A percentile compares a stretch with the other conserved stretches of the same genome.
These are phyloP conservation scores for Spongilla lacustris DNA, from an alignment of 37 sponge, comb jelly and placozoan genomes.

Conservation along the genomic window DNA sequence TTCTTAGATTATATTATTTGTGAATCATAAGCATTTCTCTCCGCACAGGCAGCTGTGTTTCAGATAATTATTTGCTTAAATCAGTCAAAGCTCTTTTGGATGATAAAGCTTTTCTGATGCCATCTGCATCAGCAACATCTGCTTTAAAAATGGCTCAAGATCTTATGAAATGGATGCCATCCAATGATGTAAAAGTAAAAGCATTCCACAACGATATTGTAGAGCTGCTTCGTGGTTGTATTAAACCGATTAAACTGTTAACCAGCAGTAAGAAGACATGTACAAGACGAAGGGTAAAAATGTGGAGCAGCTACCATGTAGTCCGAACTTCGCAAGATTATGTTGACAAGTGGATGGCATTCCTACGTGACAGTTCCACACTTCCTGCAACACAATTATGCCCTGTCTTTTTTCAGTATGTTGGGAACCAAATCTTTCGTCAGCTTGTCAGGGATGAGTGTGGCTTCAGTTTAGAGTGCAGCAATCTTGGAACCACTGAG, in stretches of 20 bases:
- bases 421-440: neutral
- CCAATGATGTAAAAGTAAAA: conserved; percentile 2
- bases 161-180: conserved; percentile 11
- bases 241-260: neutral
- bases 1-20: too few species aligned
- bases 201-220: neutral
- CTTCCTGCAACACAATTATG: neutral
- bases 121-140: too few species aligned
- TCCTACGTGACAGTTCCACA: neutral
- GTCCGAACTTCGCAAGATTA: conserved; percentile 5
- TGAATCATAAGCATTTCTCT: too few species aligned
- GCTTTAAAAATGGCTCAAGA: too few species aligned
- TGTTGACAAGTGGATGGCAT: neutral
- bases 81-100: too few species aligned
- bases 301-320: conserved; percentile 11
- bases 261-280: neutral
- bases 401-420: neutral
- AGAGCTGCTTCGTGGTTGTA: neutral
- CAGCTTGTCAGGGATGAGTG: neutral
- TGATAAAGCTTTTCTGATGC: too few species aligned
- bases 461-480: neutral
- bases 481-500: neutral
- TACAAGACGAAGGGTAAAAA: conserved; percentile 2
- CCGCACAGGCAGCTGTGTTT: too few species aligned
- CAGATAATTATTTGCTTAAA: too few species aligned